Evolutionary conservation across 2,797 vertebrate species (phyloP).

Genomic region (Hephaestus fuliginosus): DNA sequence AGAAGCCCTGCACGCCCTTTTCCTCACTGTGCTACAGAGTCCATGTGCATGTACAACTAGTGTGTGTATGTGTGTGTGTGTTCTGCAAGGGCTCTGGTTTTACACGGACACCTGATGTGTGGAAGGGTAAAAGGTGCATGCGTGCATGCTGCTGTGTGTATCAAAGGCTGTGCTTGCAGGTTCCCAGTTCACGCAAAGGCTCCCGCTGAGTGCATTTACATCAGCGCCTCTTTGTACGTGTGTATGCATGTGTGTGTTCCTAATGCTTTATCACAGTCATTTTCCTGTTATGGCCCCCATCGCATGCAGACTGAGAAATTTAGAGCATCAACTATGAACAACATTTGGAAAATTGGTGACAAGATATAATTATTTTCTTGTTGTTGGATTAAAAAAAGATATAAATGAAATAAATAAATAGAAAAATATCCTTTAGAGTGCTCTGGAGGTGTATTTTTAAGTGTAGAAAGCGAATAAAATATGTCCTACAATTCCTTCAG

Average conservation of each 20-base stretch:
- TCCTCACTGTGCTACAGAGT: slow-evolving; percentile 38
- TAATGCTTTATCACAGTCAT: slow-evolving; percentile 20
- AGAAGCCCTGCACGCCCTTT: slow-evolving; percentile 55
- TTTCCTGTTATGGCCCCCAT: not conserved
- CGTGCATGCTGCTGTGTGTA: slow-evolving; percentile 50
- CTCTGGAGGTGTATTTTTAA: not conserved
- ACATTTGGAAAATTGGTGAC: not conserved
- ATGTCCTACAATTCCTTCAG: too few species aligned
- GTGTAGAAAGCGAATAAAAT: too few species aligned
- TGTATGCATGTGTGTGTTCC: not conserved
- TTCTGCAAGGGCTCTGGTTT: slow-evolving; percentile 53
- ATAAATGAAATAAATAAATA: too few species aligned
- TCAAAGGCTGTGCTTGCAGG: slow-evolving; percentile 37
- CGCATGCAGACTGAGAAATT: slow-evolving; percentile 8
- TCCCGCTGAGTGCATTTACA: slow-evolving; percentile 19
- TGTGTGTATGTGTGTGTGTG: slow-evolving; percentile 22
- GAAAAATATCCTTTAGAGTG: not conserved
- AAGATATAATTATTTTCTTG: not conserved
- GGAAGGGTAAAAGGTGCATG: slow-evolving; percentile 51
- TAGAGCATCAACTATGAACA: not conserved
- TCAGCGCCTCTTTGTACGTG: not conserved
- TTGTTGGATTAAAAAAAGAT: too few species aligned
- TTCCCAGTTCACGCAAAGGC: slow-evolving; percentile 25
- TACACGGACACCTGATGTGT: slow-evolving; percentile 67
- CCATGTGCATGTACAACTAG: not conserved